Evolutionary conservation across 2,888 invertebrate genomes (phyloP).

Genomic region (Nomada ferruginata): DNA sequence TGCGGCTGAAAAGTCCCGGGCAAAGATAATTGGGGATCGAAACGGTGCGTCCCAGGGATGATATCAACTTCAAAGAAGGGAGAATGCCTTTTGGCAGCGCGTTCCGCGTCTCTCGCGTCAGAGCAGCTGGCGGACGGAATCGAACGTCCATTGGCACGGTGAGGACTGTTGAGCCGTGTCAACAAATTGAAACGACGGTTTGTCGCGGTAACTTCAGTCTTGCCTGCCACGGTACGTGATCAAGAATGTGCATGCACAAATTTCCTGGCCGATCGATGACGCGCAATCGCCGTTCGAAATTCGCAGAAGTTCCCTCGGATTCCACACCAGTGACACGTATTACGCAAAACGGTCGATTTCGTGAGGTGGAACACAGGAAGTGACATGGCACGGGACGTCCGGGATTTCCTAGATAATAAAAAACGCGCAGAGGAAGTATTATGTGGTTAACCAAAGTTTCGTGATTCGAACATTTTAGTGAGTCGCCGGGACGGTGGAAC

Average conservation of each 20-base stretch:
- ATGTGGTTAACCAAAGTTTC: conserved; percentile 75
- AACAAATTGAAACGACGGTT: neutral
- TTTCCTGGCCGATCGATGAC: neutral
- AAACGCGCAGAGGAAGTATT: conserved; percentile 67
- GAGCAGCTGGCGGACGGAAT: neutral
- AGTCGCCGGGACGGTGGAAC: conserved; percentile 41
- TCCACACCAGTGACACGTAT: conserved; percentile 7
- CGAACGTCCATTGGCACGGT: neutral
- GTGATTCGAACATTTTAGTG: conserved; percentile 57
- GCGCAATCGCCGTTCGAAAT: neutral
- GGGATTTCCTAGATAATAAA: conserved; percentile 65
- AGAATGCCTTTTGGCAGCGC: neutral
- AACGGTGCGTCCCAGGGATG: neutral
- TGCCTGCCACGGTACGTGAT: neutral
- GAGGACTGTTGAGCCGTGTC: too few species aligned
- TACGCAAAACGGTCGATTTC: conserved; percentile 48
- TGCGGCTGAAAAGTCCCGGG: neutral
- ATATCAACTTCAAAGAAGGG: neutral
- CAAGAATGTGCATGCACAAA: neutral
- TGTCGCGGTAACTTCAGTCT: neutral
- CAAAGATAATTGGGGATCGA: neutral
- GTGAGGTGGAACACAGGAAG: conserved; percentile 63
- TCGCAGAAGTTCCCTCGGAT: neutral
- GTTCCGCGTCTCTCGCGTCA: neutral
- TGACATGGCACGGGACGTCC: conserved; percentile 66